Base-by-base conservation (phyloP, 2,113 vertebrate species). In the Petroica traversi region DNA sequence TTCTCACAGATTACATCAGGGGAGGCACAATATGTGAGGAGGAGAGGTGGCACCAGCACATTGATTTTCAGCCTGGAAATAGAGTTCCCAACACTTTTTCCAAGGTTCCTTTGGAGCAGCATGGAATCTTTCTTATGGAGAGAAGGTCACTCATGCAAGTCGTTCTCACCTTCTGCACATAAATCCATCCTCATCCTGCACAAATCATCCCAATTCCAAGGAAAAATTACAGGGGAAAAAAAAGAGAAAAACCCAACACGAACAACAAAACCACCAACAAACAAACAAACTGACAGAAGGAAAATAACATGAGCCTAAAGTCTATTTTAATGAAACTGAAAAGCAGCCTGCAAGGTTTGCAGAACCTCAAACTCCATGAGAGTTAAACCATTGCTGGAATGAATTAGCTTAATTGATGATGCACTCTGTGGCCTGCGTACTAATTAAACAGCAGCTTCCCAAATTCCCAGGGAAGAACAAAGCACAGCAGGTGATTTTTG, bases 261-360 rank as follows among this genome's bases (percentile, higher is more conserved):
- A 29, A 23, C 14, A 40, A 36, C 14, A 58, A 54, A 36, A 49
- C 9, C 9, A 9, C 28, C n/a, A 69, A 24, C 6, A 54, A 58
- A 68, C 3, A 13, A 62, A 33, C 3, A 69, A 57, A 57, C 10
- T 12, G 49, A 25, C 16, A 40, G 15, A n/a, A 36, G 19, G 51
- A 54, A 41, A 1, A 1, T 6, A 43, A 6, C 17, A 23, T 0
- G 18, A 88, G 9, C n/a, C n/a, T 36, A 3, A 84, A 58, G 16
- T 12, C 46, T 38, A 6, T 16, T 77, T 58, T 62, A 88, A 78
- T 46, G 49, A 86, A 66, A 43, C 45, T 46, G 24, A 49, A 66
- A 59, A 66, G 17, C 3, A 90, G 25, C 9, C 36, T 87, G 81
- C 80, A 79, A 95, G 16, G 38, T 66, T 48, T 72, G 77, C 82